Base-by-base conservation (phyloP, 2,888 invertebrate species). In the Drosophila mimetica region DNA sequence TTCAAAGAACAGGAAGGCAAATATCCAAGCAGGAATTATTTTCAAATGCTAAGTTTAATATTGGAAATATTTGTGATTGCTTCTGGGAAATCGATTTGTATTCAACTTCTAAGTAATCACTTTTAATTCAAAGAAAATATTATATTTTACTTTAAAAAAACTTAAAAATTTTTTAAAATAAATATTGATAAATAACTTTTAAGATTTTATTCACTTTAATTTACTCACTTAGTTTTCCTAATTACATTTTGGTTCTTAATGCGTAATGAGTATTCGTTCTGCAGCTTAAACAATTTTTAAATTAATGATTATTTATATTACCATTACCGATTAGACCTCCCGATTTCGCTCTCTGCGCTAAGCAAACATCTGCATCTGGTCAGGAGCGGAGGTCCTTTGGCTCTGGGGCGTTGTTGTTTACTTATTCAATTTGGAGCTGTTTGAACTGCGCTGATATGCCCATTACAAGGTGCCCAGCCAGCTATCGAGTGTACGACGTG, bases 381-480 rank as follows among this genome's bases (percentile, higher is more conserved):
- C 41, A 52, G 52, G n/a, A 30, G 5, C 8, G 39, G 14, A 48
- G 46, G 28, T 22, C 9, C 14, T 30, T 18, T 25, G 32, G 14
- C 37, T 39, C 44, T 39, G 47, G 52, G 36, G 46, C 20, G 20
- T n/a, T 39, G 57, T 57, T 65, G 57, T 51, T 67, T 55, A 37
- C 50, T 65, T 65, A 65, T 66, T 65, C 57, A 63, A 64, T 66
- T 66, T 66, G 32, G 53, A 36, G 41, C 44, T 66, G 53, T 66
- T 63, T 63, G 63, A 63, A 66, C 53, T 48, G 63, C 52, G 53
- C 41, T 64, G 65, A 66, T 66, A 53, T 53, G 53, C 46, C 63
- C 52, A 47, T 47, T 65, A 63, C 47, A 46, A 52, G 51, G 52
- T 50, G 46, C 65, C 51, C 46, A n/a, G 44, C 32, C 51, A 22